phyloP scores from a whole-genome alignment of 2,888 invertebrate genomes.

The Eumerus sabulonum region DNA sequence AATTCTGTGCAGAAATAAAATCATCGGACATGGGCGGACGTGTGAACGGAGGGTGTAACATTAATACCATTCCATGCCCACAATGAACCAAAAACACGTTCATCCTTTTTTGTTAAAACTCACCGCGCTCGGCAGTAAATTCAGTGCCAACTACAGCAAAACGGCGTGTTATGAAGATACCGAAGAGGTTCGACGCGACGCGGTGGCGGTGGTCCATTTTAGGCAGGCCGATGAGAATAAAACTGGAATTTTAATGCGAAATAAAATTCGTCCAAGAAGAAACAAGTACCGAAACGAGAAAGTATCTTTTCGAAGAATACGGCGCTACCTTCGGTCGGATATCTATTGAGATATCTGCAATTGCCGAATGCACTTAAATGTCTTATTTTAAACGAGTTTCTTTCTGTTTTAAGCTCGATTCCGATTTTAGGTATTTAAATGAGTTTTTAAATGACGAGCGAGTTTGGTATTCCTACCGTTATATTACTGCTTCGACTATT shows the following conservation, averaged over 20 bases:
- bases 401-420: no score
- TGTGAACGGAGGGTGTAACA: slow-evolving; percentile 45
- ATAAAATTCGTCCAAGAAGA: slow-evolving; percentile 25
- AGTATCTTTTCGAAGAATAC: no score
- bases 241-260: slow-evolving; percentile 47
- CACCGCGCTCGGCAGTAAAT: slow-evolving; percentile 41
- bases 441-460: slow-evolving; percentile 33
- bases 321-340: background rate
- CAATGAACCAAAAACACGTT: background rate
- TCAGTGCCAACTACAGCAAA: slow-evolving; percentile 19
- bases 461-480: no score
- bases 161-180: background rate
- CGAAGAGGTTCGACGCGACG: no score
- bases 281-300: no score
- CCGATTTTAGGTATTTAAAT: slow-evolving; percentile 15
- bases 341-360: slow-evolving; percentile 54
- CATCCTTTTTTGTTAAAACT: slow-evolving; percentile 17
- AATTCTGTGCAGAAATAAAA: background rate
- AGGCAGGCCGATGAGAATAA: slow-evolving; percentile 22
- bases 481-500: no score
- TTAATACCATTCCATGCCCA: slow-evolving; percentile 43
- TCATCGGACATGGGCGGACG: slow-evolving; percentile 49
- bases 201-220: slow-evolving; percentile 19
- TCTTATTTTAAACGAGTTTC: slow-evolving; percentile 36
- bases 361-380: slow-evolving; percentile 58